These are phyloP conservation scores for Aurelia aurita complex sp. Pacific DNA, from an alignment of 30 jellyfish, hydroid and myxozoan genomes.

Conservation along the genomic window DNA sequence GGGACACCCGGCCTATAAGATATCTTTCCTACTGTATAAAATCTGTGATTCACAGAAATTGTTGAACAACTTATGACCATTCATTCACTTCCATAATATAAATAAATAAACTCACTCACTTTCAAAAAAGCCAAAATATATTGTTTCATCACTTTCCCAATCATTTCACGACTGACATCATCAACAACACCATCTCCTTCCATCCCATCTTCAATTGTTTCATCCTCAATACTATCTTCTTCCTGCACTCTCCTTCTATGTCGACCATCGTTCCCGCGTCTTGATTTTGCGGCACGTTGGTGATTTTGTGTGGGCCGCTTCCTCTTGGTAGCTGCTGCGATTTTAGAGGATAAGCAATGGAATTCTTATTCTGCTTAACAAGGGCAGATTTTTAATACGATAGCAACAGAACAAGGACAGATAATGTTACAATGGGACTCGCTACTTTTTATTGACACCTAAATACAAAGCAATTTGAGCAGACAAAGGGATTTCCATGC, in stretches of 20 bases:
- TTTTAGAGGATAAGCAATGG: neutral
- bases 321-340: constrained; percentile 15
- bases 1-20: no score
- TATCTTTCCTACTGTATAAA: no score
- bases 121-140: constrained; percentile 16
- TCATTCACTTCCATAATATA: no score
- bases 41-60: no score
- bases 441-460: no score
- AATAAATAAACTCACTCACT: neutral
- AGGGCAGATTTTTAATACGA: neutral
- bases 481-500: no score
- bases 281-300: constrained; percentile 24
- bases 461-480: no score
- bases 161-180: neutral
- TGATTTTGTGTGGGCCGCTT: constrained; percentile 15
- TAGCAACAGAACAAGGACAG: neutral
- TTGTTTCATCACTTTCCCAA: constrained; percentile 1
- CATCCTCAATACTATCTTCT: constrained; percentile 14
- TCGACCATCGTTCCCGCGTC: constrained; percentile 10
- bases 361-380: neutral
- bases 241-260: neutral
- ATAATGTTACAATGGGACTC: no score
- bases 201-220: neutral
- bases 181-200: neutral
- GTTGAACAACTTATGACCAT: no score